phyloP scores from a whole-genome alignment of 2,113 vertebrate genomes.

The Brachyistius frenatus region DNA sequence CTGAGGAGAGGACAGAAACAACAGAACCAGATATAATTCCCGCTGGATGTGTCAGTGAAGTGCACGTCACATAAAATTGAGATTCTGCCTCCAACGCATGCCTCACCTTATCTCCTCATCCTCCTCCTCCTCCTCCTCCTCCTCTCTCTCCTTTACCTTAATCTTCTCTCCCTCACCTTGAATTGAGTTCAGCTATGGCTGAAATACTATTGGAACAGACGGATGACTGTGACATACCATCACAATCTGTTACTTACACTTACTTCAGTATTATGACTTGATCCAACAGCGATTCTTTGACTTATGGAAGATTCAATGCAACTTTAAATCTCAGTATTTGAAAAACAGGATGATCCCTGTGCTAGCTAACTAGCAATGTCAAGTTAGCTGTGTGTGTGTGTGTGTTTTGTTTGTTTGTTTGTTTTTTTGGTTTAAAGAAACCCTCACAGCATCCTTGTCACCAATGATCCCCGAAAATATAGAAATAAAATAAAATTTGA shows the following conservation, averaged over 20 bases:
- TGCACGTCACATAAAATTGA: conserved; percentile 37
- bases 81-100: conserved; percentile 50
- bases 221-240: conserved; percentile 10
- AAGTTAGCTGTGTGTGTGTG: too few relatives aligned
- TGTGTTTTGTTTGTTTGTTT: too few relatives aligned
- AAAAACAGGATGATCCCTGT: not conserved
- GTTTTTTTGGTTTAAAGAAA: too few relatives aligned
- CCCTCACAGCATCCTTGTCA: too few relatives aligned
- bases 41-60: conserved; percentile 21
- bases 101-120: conserved; percentile 23
- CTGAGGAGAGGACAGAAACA: conserved; percentile 14
- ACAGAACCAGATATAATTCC: conserved; percentile 3
- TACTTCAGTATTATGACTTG: conserved; percentile 11
- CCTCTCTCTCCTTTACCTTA: conserved; percentile 24
- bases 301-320: conserved; percentile 17
- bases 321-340: conserved; percentile 10
- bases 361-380: not conserved
- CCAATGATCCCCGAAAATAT: too few relatives aligned
- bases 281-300: conserved; percentile 23
- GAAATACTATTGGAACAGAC: conserved; percentile 21
- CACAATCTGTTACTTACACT: conserved; percentile 19
- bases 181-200: conserved; percentile 29
- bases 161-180: conserved; percentile 35
- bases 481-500: too few relatives aligned
- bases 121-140: not conserved